These are phyloP conservation scores for Sciurus carolinensis DNA, from an alignment of 2,797 vertebrate species.

Conservation along the genomic window DNA sequence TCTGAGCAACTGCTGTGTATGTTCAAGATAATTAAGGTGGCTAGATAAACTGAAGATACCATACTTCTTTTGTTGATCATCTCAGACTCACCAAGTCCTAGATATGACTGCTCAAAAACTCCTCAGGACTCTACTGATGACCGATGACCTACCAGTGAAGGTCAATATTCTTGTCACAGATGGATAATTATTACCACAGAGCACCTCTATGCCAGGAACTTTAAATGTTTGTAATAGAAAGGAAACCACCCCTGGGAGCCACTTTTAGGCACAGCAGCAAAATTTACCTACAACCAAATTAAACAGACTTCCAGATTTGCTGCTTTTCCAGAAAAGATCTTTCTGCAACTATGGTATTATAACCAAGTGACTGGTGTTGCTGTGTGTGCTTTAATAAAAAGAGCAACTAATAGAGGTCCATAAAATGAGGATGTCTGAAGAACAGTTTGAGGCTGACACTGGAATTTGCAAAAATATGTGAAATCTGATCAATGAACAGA, in stretches of 20 bases:
- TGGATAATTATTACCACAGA: neutral
- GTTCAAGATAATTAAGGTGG: neutral
- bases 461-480: neutral
- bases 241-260: neutral
- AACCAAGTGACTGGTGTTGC: neutral
- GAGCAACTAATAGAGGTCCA: neutral
- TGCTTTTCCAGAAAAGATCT: constrained; percentile 14
- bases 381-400: neutral
- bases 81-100: neutral
- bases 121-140: neutral
- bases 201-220: neutral
- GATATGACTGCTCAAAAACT: neutral
- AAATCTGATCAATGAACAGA: constrained; percentile 37
- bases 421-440: neutral
- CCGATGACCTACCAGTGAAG: neutral
- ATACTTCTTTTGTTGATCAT: neutral
- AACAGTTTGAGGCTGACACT: neutral
- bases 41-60: neutral
- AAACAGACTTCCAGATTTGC: neutral
- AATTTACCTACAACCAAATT: constrained; percentile 21
- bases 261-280: neutral
- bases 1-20: neutral
- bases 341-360: neutral
- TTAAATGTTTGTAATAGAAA: constrained; percentile 12
- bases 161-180: neutral